Evolutionary conservation across 2,888 invertebrate species (phyloP), one percentile per base, ranked within the genome.

Genomic region (Dione vanillae): DNA sequence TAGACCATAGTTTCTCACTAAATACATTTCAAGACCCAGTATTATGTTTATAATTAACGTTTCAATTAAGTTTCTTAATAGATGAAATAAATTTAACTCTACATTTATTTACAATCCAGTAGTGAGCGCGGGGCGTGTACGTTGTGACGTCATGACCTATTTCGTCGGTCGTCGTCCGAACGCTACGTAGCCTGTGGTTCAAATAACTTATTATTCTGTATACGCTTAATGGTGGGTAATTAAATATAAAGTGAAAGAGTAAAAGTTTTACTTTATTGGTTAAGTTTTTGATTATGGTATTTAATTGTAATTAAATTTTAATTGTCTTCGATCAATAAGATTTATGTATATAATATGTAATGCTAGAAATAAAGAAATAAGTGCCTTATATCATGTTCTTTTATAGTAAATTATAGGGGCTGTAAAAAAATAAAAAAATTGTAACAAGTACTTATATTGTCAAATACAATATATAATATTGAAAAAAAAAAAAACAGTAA

Each of bases 111-210:
- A 65, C 52, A 45, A 37, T 11, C 52, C 49, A 43, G 37, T 47
- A 66, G 41, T 64, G 70, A 62, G 72, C 74, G 73, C 69, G 70
- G 75, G 69, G 76, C 65, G 74, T 71, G 72, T 75, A 70, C 69
- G 56, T 37, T 56, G 67, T 76, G 76, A 75, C 75, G 78, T 78
- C 78, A 77, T 75, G 78, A 74, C 78, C 77, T 75, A 77, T 75
- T 74, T 77, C 69, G 51, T 41, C 74, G 75, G 77, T 74, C 75
- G 74, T 68, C 72, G 76, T 45, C 75, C 71, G 74, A 65, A 64
- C 51, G 47, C 64, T 64, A 64, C 64, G 64, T 64, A 49, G 47
- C 5, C 37, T 64, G 51, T 49, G 49, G 64, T 64, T 64, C 64
- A 64, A 27, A 64, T 64, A 47, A 35, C 64, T 40, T 64, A 51